A percentile compares a stretch with the other conserved stretches of the same genome.
Conservation (phyloP, 2,113 vertebrate genomes). For the Scolopax mira region DNA sequence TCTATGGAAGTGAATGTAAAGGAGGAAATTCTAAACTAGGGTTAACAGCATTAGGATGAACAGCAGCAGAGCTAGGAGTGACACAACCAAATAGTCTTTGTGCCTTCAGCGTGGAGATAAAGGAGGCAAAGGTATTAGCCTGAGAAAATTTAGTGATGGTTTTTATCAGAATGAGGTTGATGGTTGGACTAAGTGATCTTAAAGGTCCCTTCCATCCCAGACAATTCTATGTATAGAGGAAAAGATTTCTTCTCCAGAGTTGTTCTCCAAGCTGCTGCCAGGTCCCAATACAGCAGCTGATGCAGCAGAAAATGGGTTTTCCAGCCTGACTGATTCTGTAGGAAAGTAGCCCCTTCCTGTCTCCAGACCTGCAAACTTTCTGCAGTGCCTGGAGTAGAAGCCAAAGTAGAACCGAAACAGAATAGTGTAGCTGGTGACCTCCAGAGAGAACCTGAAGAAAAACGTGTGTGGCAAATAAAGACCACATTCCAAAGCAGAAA, state of each 20-base stretch:
- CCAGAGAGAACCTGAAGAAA: not conserved
- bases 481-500: not conserved
- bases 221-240: not conserved
- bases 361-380: accelerated
- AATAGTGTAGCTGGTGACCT: not conserved
- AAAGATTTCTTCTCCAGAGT: not conserved
- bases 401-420: not conserved
- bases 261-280: not conserved
- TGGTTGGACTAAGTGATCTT: no score
- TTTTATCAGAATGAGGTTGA: no score
- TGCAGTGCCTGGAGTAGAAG: not conserved
- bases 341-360: not conserved
- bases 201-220: no score
- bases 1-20: not conserved
- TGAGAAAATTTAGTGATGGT: no score
- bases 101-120: not conserved
- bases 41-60: not conserved
- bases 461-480: accelerated
- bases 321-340: not conserved
- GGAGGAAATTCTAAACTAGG: not conserved
- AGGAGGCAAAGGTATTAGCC: not conserved
- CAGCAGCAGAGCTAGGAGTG: not conserved
- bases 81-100: not conserved
- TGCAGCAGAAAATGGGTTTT: no score
- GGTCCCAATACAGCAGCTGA: not conserved